Evolutionary conservation across 2,888 invertebrate genomes (phyloP).

Genomic region (Harpalus rufipes): DNA sequence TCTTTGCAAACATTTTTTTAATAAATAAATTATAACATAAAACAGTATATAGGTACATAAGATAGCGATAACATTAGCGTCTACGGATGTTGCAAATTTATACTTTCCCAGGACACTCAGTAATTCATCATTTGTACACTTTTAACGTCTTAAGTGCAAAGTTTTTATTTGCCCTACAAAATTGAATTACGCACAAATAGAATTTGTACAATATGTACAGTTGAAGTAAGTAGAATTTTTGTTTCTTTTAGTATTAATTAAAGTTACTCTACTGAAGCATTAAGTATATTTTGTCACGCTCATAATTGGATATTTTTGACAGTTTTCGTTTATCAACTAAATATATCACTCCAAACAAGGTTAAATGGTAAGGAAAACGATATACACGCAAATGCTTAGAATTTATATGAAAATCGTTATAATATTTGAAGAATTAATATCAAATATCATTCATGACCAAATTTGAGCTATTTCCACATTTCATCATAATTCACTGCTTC

Average conservation of each 20-base stretch:
- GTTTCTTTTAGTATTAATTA: constrained; percentile 19
- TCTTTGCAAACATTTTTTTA: constrained; percentile 11
- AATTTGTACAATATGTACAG: not conserved
- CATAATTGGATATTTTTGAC: constrained; percentile 38
- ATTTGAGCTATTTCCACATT: not conserved
- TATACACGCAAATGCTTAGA: constrained; percentile 31
- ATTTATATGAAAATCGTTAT: constrained; percentile 16
- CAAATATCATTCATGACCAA: not conserved
- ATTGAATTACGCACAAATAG: constrained; percentile 14
- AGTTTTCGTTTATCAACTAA: constrained; percentile 25
- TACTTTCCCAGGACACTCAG: not conserved
- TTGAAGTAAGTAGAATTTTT: not conserved
- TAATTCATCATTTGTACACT: constrained; percentile 13
- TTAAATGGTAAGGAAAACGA: constrained; percentile 6
- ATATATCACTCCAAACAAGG: constrained; percentile 26
- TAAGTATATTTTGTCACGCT: constrained; percentile 43
- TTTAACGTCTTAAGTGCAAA: constrained; percentile 29
- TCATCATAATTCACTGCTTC: constrained; percentile 7
- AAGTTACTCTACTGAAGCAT: constrained; percentile 5
- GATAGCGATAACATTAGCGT: constrained; percentile 43
- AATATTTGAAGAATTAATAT: not conserved
- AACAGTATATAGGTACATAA: constrained; percentile 16
- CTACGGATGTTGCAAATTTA: constrained; percentile 11
- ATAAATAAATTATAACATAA: constrained; percentile 11
- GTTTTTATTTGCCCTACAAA: constrained; percentile 18